Evolutionary conservation across 2,113 vertebrate genomes (phyloP).

Genomic region (Anoplopoma fimbria): DNA sequence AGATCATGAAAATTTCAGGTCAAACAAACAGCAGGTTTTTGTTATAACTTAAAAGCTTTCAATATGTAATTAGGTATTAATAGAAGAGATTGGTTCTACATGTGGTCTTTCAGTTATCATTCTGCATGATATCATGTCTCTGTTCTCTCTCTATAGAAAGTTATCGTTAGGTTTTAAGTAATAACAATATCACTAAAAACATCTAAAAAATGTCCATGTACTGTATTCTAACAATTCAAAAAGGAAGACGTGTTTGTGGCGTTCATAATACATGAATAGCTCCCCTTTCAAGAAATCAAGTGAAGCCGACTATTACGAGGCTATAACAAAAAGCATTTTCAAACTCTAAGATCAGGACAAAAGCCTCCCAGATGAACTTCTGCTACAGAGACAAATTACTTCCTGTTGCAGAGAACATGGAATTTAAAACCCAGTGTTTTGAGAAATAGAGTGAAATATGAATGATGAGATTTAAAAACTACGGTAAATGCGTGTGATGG

Average conservation of each 20-base stretch:
- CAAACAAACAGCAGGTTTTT: not conserved
- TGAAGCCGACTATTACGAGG: not conserved
- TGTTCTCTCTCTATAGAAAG: not conserved
- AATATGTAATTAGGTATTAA: not conserved
- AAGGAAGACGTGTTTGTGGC: not conserved
- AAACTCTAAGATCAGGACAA: not conserved
- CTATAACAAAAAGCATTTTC: not conserved
- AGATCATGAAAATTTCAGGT: slow-evolving; percentile 5
- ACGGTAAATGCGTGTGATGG: not conserved
- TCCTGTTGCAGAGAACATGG: not conserved
- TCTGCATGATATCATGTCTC: not conserved
- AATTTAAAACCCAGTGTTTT: not conserved
- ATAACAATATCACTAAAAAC: not conserved
- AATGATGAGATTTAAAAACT: not conserved
- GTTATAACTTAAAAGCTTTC: not conserved
- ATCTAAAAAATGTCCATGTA: not conserved
- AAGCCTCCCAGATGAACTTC: not conserved
- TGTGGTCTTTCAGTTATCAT: not conserved
- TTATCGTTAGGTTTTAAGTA: not conserved
- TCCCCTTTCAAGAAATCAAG: not conserved
- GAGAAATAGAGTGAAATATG: not conserved
- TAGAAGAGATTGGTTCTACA: not conserved
- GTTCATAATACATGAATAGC: not conserved
- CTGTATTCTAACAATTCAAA: not conserved
- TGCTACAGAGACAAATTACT: not conserved